A percentile compares a stretch with the other conserved stretches of the same genome.
Conservation (phyloP, 2,797 vertebrate species). For the Paguma larvata region DNA sequence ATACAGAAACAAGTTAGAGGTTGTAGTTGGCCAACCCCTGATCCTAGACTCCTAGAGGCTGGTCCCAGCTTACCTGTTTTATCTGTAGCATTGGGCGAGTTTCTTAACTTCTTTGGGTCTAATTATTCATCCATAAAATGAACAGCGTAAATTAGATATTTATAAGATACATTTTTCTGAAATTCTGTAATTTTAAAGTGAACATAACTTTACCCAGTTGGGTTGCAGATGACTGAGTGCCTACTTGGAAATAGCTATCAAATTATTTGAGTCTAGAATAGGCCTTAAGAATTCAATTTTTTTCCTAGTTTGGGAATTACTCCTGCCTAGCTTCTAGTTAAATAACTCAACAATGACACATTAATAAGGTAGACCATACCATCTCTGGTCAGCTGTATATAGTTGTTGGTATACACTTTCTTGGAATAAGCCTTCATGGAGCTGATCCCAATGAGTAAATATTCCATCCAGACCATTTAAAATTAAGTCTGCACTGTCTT, state of each 20-base stretch:
- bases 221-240: background rate
- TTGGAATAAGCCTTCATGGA: background rate
- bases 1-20: background rate
- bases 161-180: background rate
- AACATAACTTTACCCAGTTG: background rate
- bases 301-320: background rate
- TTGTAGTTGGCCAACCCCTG: background rate
- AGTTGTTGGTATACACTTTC: background rate
- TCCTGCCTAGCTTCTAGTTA: background rate
- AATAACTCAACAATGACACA: background rate
- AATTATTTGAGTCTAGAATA: background rate
- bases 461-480: background rate
- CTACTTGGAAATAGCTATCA: background rate
- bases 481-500: background rate
- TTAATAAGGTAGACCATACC: background rate
- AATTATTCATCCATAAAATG: background rate
- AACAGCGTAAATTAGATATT: background rate
- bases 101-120: background rate
- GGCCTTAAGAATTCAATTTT: background rate
- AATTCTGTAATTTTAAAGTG: conserved; percentile 9
- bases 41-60: background rate
- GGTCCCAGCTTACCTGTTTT: background rate
- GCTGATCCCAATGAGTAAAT: background rate
- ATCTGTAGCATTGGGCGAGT: background rate
- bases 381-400: background rate